Evolutionary conservation across 2,797 vertebrate genomes (phyloP).

Genomic region (Leptoclinus maculatus): DNA sequence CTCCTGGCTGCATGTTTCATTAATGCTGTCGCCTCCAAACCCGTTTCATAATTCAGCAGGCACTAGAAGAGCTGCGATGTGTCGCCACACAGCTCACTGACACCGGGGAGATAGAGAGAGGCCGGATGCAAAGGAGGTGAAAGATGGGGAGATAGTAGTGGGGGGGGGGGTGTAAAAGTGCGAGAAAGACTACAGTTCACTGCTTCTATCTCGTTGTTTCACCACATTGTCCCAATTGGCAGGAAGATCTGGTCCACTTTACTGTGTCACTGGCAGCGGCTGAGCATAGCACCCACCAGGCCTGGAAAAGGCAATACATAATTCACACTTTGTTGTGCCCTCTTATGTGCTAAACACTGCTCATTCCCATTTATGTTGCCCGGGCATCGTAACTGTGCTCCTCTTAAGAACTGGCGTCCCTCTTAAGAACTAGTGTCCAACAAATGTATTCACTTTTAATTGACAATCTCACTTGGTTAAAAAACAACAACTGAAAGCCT

Average conservation of each 20-base stretch:
- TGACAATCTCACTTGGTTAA: background rate
- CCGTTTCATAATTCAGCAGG: conserved; percentile 90
- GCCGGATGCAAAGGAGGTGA: conserved; percentile 77
- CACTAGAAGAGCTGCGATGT: conserved; percentile 85
- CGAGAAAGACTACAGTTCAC: conserved; percentile 84
- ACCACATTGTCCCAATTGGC: conserved; percentile 82
- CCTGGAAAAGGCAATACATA: conserved; percentile 83
- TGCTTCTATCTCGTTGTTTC: conserved; percentile 82
- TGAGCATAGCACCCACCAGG: conserved; percentile 79
- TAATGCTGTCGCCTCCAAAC: conserved; percentile 86
- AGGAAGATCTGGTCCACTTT: conserved; percentile 79
- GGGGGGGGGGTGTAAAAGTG: conserved; percentile 73
- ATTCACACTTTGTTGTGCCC: conserved; percentile 86
- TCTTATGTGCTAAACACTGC: conserved; percentile 74
- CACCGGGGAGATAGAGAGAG: conserved; percentile 73
- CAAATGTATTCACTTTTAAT: conserved; percentile 18
- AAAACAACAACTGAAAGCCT: background rate
- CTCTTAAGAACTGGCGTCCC: conserved; percentile 18
- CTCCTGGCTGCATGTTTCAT: conserved; percentile 90
- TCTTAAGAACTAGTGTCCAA: background rate
- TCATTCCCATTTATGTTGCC: conserved; percentile 57
- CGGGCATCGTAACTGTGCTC: conserved; percentile 11
- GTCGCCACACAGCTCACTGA: conserved; percentile 81
- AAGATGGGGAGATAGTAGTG: conserved; percentile 52
- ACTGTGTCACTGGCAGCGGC: conserved; percentile 70